Evolutionary conservation across 2,797 vertebrate species (phyloP).

Genomic region (Enteromius radiatus): DNA sequence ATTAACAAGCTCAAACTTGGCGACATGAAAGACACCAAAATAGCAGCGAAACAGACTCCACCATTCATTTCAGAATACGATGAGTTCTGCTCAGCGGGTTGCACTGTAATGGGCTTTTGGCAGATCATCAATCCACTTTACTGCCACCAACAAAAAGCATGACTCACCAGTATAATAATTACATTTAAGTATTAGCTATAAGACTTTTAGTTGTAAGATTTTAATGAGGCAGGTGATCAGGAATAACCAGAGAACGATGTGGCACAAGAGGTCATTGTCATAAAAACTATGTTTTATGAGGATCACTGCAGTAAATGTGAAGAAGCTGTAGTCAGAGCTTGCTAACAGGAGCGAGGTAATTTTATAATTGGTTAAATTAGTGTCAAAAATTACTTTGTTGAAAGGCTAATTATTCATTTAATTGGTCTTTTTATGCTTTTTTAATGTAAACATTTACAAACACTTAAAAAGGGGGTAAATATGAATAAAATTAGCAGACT

Average conservation of each 20-base stretch:
- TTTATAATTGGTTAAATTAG: neutral
- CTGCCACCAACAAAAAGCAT: conserved; percentile 20
- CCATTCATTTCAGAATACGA: conserved; percentile 40
- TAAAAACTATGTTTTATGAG: neutral
- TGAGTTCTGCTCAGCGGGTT: conserved; percentile 37
- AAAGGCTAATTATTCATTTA: neutral
- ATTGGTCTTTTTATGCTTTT: neutral
- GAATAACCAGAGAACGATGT: conserved; percentile 3
- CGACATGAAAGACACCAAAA: conserved; percentile 39
- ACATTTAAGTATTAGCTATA: conserved; percentile 21
- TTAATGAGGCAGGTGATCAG: conserved; percentile 2
- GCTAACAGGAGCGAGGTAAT: neutral
- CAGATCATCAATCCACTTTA: conserved; percentile 36
- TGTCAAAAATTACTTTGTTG: neutral
- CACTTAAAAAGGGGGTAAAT: neutral
- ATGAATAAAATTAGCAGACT: neutral
- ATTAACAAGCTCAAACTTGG: conserved; percentile 48
- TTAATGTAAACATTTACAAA: neutral
- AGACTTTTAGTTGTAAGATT: conserved; percentile 15
- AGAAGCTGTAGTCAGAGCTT: conserved; percentile 5
- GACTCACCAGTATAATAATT: conserved; percentile 12
- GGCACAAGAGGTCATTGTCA: neutral
- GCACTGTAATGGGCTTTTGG: conserved; percentile 36
- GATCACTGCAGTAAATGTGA: neutral
- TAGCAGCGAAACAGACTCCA: conserved; percentile 38